Conservation (phyloP, 2,113 vertebrate genomes). For the Phylloscopus trochiloides region DNA sequence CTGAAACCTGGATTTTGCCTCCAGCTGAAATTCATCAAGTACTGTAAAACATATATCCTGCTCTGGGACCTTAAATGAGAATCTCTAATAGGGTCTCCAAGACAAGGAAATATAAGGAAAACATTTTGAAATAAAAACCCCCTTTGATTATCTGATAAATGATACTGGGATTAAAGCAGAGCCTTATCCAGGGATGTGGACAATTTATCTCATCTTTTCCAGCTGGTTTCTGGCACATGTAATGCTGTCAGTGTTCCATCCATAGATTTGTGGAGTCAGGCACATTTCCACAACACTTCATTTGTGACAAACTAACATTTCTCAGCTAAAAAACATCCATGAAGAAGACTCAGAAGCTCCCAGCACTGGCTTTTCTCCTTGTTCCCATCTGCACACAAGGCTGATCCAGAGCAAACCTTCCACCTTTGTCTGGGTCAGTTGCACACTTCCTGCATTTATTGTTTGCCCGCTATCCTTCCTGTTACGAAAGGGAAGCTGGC, state of each 20-base stretch:
- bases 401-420: not conserved
- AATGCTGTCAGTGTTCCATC: not conserved
- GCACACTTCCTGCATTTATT: constrained; percentile 32
- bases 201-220: not conserved
- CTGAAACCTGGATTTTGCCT: not conserved
- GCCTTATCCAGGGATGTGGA: not conserved
- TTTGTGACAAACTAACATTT: not conserved
- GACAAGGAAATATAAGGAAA: not conserved
- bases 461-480: constrained; percentile 30
- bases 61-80: not conserved
- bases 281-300: not conserved
- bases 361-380: not conserved
- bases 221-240: not conserved
- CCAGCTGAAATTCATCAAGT: not conserved
- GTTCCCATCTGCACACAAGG: not conserved
- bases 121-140: not conserved
- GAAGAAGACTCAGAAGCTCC: not conserved
- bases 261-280: not conserved
- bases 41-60: not conserved
- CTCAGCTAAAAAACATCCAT: not conserved
- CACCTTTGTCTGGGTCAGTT: constrained; percentile 1
- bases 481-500: constrained; percentile 33
- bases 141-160: not conserved
- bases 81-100: not conserved
- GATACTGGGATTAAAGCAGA: not conserved